Evolutionary conservation across 2,797 vertebrate species (phyloP), one percentile per base, ranked within the genome.

Genomic region (Paguma larvata): DNA sequence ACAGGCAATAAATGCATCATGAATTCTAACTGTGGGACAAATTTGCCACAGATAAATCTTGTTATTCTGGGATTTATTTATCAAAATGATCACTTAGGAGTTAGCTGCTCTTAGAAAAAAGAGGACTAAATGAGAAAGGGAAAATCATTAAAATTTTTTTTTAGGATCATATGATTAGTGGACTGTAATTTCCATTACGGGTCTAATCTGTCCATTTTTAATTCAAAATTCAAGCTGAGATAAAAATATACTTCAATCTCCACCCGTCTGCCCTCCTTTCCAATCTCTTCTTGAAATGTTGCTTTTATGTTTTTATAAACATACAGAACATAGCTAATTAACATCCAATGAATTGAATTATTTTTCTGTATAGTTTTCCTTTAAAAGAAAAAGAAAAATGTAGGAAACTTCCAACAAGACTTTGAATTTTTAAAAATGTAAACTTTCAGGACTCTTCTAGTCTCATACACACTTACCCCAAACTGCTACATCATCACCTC

Each of bases 11-110:
- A 84, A 14, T 83, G 6, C 18, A 68, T 92, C 56, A 13, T 62
- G 32, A 73, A 30, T 92, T 89, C 18, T 6, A 75, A 72, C 38
- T 56, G 3, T 10, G 44, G 48, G 19, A 85, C 6, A 56, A 62
- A 83, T 3, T 94, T 89, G 83, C 30, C 51, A 88, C 9, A 93
- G 87, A 86, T 65, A 84, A 88, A 73, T 44, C 48, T 92, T 95
- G n/a, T 86, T 91, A 90, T 18, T 80, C 67, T 95, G 32, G 62
- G 44, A 13, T 95, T 94, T 90, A 79, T 85, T 95, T 94, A 92
- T 88, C 72, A 86, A 68, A 78, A 19, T 84, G 62, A 94, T 82
- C 25, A 78, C 38, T 85, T 15, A 46, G 32, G 48, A 85, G 41
- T 77, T 75, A 89, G 16, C 75, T 30, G 25, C 41, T 59, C 11